These are phyloP conservation scores for Barypeithes pellucidus DNA, from an alignment of 2,888 invertebrate species.

Conservation along the genomic window DNA sequence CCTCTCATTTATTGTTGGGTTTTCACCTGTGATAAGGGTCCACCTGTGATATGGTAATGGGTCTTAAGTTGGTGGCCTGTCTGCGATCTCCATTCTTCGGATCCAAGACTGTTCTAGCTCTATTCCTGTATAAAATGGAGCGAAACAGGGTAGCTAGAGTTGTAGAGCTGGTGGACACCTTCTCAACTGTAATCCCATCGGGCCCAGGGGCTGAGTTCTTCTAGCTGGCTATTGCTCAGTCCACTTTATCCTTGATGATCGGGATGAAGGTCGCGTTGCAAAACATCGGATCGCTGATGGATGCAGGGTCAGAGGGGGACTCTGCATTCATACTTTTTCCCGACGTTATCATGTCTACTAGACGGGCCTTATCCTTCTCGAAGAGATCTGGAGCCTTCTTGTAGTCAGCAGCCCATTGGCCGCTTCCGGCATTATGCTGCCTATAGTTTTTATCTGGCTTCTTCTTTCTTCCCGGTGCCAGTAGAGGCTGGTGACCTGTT, in stretches of 20 bases:
- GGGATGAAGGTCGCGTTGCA: background rate
- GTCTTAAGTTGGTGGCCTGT: slow-evolving; percentile 58
- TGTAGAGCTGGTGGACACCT: background rate
- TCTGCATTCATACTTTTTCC: slow-evolving; percentile 1
- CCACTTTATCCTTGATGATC: slow-evolving; percentile 7
- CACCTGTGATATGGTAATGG: slow-evolving; percentile 62
- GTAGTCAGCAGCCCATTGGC: slow-evolving; percentile 2
- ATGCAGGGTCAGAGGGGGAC: slow-evolving; percentile 4
- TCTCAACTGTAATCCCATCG: slow-evolving; percentile 15
- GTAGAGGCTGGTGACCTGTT: background rate
- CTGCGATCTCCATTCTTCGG: slow-evolving; percentile 24
- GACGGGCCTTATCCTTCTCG: background rate
- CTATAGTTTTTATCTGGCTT: too few relatives aligned
- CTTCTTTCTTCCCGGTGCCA: too few relatives aligned
- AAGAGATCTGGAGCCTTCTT: slow-evolving; percentile 15
- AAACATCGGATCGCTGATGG: background rate
- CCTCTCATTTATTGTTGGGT: too few relatives aligned
- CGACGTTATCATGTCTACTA: background rate
- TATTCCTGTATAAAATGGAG: slow-evolving; percentile 10
- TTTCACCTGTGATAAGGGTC: too few relatives aligned
- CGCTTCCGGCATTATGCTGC: too few relatives aligned
- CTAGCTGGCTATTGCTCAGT: background rate
- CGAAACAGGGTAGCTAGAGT: background rate
- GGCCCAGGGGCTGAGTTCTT: slow-evolving; percentile 25
- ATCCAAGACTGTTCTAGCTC: background rate